A percentile compares a stretch with the other conserved stretches of the same genome.
Conservation (phyloP, 1,140 invertebrate species). For the Camponotus floridanus region DNA sequence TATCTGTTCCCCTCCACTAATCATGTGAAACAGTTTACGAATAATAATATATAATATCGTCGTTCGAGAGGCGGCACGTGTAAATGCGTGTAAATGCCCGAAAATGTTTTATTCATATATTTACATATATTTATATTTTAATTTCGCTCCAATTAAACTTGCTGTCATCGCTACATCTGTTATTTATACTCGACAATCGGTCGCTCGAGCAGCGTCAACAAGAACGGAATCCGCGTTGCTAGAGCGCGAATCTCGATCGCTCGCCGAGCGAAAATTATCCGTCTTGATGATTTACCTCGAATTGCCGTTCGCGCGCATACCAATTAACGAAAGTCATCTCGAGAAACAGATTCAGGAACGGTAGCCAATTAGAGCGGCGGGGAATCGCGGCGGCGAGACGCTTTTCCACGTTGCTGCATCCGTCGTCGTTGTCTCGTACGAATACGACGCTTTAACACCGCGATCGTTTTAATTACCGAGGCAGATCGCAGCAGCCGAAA, state of each 20-base stretch:
- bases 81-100: background rate
- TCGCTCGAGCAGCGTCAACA: slow-evolving; percentile 14
- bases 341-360: background rate
- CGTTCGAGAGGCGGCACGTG: background rate
- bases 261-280: slow-evolving; percentile 34
- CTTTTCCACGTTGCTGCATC: slow-evolving; percentile 47
- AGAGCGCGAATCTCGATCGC: slow-evolving; percentile 33
- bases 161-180: background rate
- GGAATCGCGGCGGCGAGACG: slow-evolving; percentile 19
- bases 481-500: slow-evolving; percentile 41
- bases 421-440: slow-evolving; percentile 5
- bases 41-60: slow-evolving; percentile 34
- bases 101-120: background rate
- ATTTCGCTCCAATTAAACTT: background rate
- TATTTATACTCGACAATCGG: background rate
- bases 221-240: background rate
- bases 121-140: background rate
- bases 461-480: slow-evolving; percentile 53
- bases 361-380: slow-evolving; percentile 51
- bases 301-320: slow-evolving; percentile 34
- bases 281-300: slow-evolving; percentile 52
- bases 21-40: slow-evolving; percentile 10
- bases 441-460: slow-evolving; percentile 6
- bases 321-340: slow-evolving; percentile 59
- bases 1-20: background rate